Evolutionary conservation across 2,113 vertebrate species (phyloP).

Genomic region (Scolopax mira): DNA sequence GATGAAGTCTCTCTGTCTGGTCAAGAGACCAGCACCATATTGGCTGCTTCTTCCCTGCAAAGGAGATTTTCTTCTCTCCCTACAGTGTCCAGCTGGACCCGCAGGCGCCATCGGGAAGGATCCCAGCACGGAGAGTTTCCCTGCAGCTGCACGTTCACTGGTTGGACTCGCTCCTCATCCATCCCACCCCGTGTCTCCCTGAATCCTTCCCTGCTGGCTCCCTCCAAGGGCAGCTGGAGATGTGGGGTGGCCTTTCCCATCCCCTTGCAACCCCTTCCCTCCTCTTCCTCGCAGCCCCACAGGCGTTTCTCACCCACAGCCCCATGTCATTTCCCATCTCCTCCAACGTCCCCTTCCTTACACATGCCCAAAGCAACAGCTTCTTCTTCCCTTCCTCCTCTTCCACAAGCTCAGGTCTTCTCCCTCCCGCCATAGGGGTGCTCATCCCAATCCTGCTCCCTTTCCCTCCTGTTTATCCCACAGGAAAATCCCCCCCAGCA

Average conservation of each 20-base stretch:
- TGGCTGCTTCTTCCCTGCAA: not conserved
- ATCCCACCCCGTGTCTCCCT: fast-evolving
- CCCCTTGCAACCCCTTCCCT: not conserved
- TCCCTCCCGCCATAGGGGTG: fast-evolving
- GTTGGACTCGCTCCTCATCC: fast-evolving
- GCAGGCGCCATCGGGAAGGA: fast-evolving
- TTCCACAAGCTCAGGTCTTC: fast-evolving
- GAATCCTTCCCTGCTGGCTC: fast-evolving
- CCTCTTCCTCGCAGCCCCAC: not conserved
- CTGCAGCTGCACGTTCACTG: fast-evolving
- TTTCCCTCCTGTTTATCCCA: not conserved
- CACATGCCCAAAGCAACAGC: no score
- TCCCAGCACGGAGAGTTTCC: fast-evolving
- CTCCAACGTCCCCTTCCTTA: not conserved
- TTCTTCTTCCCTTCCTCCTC: not conserved
- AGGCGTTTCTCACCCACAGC: not conserved
- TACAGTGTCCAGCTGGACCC: not conserved
- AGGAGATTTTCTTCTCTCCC: not conserved
- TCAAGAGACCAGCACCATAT: not conserved
- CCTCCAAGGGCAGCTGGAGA: not conserved
- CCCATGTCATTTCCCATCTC: fast-evolving
- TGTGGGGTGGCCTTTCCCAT: not conserved
- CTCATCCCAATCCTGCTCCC: not conserved
- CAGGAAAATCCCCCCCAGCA: fast-evolving
- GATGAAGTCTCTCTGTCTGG: not conserved